These are phyloP conservation scores for Prinia subflava DNA, from an alignment of 2,113 vertebrate genomes.

Conservation along the genomic window DNA sequence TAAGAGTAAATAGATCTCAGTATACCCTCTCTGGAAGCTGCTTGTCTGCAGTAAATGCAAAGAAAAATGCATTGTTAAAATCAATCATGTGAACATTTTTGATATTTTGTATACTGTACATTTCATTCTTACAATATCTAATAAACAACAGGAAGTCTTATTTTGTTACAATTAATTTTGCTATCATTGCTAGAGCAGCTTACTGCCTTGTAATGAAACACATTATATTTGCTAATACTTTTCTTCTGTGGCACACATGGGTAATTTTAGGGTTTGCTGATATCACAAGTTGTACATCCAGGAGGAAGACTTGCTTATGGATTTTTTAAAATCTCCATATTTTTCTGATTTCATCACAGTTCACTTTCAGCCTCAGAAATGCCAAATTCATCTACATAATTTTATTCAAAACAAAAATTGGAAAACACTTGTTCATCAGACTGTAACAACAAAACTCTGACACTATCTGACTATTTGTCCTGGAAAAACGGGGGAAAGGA, in stretches of 20 bases:
- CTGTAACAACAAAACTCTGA: not conserved
- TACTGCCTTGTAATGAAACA: not conserved
- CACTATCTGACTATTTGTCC: not conserved
- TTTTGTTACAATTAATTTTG: constrained; percentile 48
- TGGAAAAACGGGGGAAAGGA: not conserved
- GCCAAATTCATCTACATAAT: not conserved
- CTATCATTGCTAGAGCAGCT: not conserved
- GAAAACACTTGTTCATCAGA: not conserved
- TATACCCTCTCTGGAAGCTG: not conserved
- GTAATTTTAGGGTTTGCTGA: not conserved
- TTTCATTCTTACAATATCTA: constrained; percentile 27
- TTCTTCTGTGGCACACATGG: not conserved
- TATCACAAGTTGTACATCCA: not conserved
- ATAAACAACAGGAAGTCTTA: constrained; percentile 42
- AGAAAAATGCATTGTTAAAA: not conserved
- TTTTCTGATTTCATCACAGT: not conserved
- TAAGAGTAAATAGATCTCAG: not conserved
- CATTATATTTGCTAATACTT: not conserved
- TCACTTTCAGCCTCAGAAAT: not conserved
- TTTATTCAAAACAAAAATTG: not conserved
- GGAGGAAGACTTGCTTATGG: not conserved
- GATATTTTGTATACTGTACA: constrained; percentile 34
- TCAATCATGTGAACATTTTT: not conserved
- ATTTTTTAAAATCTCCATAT: not conserved
- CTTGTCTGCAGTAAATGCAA: not conserved